Evolutionary conservation across 2,113 vertebrate genomes (phyloP), one percentile per base, ranked within the genome.

Genomic region (Oncorhynchus nerka): DNA sequence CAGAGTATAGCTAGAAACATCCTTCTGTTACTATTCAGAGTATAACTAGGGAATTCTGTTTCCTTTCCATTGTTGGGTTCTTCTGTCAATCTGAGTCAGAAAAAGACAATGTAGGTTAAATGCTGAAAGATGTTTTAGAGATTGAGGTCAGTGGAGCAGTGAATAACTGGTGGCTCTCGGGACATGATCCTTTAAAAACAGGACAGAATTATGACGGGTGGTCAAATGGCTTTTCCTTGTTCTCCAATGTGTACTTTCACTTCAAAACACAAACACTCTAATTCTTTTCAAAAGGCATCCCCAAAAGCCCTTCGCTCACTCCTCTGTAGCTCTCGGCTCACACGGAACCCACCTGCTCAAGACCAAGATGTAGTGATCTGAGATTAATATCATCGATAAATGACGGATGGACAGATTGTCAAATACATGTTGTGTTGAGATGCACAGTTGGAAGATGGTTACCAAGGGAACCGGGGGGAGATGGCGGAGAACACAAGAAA

Each of bases 151-250:
- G 70, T 85, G 77, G 79, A 76, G 86, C 86, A 85, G 79, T 75
- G 79, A 84, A 80, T 87, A 82, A 82, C 81, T 75, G 76, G 75
- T 62, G 71, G 78, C 83, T 80, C 79, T n/a, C 11, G 86, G 83
- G 78, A 87, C 81, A 84, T 85, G 80, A 85, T 73, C 73, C 78
- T 79, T 73, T 84, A 75, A 84, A 0, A 84, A 84, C 81, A 74
- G 83, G 79, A 84, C 80, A 83, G 61, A 39, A 57, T 73, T 2
- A 74, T 79, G 83, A 71, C 71, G 83, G 73, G 49, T 75, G 77
- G 81, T 83, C 81, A 85, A 85, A 87, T 87, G 83, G 86, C 79
- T 85, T 85, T 85, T 84, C 72, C 83, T 83, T 87, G 77, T 87
- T 83, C 77, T 62, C 30, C 71, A 32, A 76, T 74, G 55, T 81